phyloP scores from a whole-genome alignment of 2,888 invertebrate species.

The Sesia bembeciformis region DNA sequence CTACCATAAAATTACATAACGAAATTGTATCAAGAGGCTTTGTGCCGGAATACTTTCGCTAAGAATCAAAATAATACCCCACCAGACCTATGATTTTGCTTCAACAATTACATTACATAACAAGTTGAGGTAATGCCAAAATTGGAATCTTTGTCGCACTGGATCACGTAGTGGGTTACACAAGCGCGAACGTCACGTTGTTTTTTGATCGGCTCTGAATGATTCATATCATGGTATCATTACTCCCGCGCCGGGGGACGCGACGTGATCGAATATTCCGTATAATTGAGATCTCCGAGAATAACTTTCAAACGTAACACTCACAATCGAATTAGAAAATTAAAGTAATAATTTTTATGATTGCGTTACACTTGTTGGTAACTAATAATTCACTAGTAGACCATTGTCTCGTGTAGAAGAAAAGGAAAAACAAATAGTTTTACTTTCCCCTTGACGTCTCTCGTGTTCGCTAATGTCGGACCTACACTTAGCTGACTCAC shows the following conservation, averaged over 20 bases:
- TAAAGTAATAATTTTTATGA: conserved; percentile 35
- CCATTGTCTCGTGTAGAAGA: conserved; percentile 38
- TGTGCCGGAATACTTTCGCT: conserved; percentile 44
- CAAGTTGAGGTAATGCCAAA: conserved; percentile 17
- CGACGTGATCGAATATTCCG: conserved; percentile 33
- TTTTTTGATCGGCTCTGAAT: conserved; percentile 45
- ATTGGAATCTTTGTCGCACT: conserved; percentile 39
- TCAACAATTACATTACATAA: conserved; percentile 66
- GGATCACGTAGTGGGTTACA: conserved; percentile 66
- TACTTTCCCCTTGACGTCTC: conserved; percentile 68
- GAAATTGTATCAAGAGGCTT: too few relatives aligned
- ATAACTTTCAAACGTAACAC: conserved; percentile 56
- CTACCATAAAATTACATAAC: too few relatives aligned
- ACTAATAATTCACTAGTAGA: conserved; percentile 27
- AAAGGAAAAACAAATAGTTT: conserved; percentile 66
- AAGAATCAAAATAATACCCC: conserved; percentile 28
- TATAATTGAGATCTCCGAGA: conserved; percentile 43
- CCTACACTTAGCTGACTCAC: conserved; percentile 62
- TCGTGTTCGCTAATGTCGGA: conserved; percentile 57
- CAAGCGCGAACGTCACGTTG: conserved; percentile 56
- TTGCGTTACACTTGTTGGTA: conserved; percentile 19
- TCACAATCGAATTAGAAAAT: conserved; percentile 33
- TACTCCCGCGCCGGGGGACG: conserved; percentile 19
- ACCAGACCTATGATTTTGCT: conserved; percentile 52
- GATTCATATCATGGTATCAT: conserved; percentile 40